A percentile compares a stretch with the other conserved stretches of the same genome.
These are phyloP conservation scores for Acleris laterana DNA, from an alignment of 2,888 invertebrate genomes.

Conservation along the genomic window DNA sequence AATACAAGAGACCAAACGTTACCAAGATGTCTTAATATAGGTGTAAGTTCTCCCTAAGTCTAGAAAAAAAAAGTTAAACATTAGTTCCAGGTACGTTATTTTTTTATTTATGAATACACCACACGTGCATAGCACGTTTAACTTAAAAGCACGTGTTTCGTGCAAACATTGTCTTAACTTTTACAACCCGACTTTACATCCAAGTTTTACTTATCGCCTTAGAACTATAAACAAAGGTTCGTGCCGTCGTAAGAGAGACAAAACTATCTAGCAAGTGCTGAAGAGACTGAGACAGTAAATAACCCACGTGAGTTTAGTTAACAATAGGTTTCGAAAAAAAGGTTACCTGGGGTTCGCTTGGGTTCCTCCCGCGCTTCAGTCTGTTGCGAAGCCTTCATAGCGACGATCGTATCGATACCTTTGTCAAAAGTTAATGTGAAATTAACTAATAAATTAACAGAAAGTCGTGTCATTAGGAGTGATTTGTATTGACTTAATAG, in stretches of 20 bases:
- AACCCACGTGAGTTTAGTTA: constrained; percentile 77
- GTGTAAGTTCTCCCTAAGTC: too few species aligned
- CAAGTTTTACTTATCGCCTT: constrained; percentile 58
- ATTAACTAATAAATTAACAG: constrained; percentile 31
- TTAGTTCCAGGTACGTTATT: too few species aligned
- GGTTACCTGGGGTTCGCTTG: constrained; percentile 76
- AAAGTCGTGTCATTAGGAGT: constrained; percentile 50
- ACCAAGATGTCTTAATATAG: too few species aligned
- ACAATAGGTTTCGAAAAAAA: constrained; percentile 79
- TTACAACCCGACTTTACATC: constrained; percentile 51
- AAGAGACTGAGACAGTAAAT: constrained; percentile 61
- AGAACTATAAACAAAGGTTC: constrained; percentile 75
- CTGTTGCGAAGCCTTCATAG: constrained; percentile 63
- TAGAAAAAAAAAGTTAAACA: too few species aligned
- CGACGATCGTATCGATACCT: constrained; percentile 52
- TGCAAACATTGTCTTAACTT: constrained; percentile 50
- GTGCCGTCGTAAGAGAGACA: constrained; percentile 54
- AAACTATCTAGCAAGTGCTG: constrained; percentile 43
- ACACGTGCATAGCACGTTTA: constrained; percentile 56
- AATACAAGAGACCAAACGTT: too few species aligned
- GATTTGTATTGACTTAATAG: constrained; percentile 47
- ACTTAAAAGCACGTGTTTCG: constrained; percentile 53
- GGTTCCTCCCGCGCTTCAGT: constrained; percentile 69
- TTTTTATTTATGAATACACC: constrained; percentile 37
- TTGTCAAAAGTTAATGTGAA: constrained; percentile 12